Evolutionary conservation across 2,797 vertebrate species (phyloP), one percentile per base, ranked within the genome.

Genomic region (Periparus ater): DNA sequence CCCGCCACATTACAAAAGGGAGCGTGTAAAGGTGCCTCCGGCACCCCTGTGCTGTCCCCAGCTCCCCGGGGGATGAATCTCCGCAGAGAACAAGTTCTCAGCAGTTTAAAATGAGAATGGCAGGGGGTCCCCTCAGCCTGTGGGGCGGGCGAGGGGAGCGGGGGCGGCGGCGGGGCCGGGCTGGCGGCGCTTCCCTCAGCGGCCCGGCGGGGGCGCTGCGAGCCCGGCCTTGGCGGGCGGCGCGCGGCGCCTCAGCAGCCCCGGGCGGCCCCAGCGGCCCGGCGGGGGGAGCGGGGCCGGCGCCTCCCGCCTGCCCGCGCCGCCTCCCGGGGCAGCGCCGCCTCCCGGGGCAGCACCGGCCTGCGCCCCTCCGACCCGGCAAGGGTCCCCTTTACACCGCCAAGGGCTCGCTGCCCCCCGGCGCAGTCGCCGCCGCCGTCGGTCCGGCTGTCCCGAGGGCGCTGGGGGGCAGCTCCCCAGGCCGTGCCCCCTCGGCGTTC

Each of bases 181-280:
- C 11, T 5, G 36, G 42, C 17, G 58, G 83, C 68, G n/a, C 63
- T 94, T 66, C 5, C 65, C 13, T 4, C 14, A 4, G 16, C 3
- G 40, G 76, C 47, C 97, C 44, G 77, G 15, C 89, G 97, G 78
- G 95, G 97, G 96, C 96, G 89, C 96, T 95, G 93, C 83, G 89
- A 95, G 88, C 32, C 89, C 68, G 88, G 93, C 54, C 7, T 83
- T 96, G 61, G 13, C 1, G 53, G 48, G 38, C 58, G 34, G 62
- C 34, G 40, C 6, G 18, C 36, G 34, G 40, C 12, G 55, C 36
- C 70, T 62, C 70, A 11, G 78, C 58, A 11, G 58, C 38, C 18
- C 70, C 48, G 22, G 11, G 67, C 54, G 34, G 51, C 34, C 45
- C n/a, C 3, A 51, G 73, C 45, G 29, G 71, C n/a, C 38, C 40